phyloP scores from a whole-genome alignment of 2,113 vertebrate genomes.

The Jaculus jaculus region DNA sequence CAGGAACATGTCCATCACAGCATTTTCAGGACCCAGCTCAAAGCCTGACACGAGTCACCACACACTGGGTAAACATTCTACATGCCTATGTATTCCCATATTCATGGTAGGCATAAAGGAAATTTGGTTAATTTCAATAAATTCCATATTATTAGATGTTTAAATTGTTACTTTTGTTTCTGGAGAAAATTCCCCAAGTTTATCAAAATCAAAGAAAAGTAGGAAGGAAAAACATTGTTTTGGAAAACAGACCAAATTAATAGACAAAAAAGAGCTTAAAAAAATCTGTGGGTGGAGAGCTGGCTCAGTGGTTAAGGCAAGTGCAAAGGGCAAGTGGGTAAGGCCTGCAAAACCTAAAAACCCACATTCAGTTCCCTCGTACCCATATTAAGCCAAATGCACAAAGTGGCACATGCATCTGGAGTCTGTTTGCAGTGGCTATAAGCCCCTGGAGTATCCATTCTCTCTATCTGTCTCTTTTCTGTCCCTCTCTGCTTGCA shows the following conservation, averaged over 20 bases:
- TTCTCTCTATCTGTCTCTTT: no score
- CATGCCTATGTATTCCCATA: background rate
- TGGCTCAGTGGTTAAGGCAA: no score
- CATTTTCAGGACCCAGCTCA: background rate
- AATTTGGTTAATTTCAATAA: constrained; percentile 3
- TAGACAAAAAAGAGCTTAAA: constrained; percentile 14
- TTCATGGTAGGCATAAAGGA: background rate
- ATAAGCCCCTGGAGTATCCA: no score
- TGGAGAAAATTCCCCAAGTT: constrained; percentile 39
- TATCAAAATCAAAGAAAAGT: constrained; percentile 31
- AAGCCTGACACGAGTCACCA: background rate
- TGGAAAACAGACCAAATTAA: constrained; percentile 16
- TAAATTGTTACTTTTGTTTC: background rate
- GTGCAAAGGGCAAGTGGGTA: no score
- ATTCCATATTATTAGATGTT: background rate
- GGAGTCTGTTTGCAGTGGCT: no score
- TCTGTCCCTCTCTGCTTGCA: no score
- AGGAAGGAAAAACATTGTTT: background rate
- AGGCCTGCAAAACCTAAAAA: no score
- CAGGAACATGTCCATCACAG: background rate
- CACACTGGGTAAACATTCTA: background rate
- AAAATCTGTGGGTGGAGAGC: background rate
- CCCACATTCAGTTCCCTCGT: no score
- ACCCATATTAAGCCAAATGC: no score
- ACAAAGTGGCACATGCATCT: no score